Conservation (phyloP, 2,888 invertebrate species). For the Dryadula phaetusa region DNA sequence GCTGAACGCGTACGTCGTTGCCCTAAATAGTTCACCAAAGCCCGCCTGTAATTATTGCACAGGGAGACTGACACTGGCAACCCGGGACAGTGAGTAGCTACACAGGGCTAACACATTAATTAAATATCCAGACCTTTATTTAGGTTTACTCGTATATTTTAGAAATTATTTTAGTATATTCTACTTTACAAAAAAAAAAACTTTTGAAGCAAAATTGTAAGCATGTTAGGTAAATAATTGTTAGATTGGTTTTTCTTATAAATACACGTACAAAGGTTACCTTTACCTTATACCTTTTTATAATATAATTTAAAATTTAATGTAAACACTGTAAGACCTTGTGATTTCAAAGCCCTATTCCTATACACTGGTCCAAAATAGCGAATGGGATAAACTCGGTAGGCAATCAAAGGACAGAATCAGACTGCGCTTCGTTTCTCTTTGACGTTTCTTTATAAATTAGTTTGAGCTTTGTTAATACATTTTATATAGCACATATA, state of each 20-base stretch:
- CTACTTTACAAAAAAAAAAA: too few species aligned
- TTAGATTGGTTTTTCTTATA: too few species aligned
- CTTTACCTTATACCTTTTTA: too few species aligned
- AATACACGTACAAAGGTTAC: too few species aligned
- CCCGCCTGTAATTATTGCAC: constrained; percentile 65
- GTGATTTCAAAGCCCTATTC: constrained; percentile 29
- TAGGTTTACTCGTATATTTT: neutral
- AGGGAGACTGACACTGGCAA: constrained; percentile 52
- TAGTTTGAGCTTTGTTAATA: constrained; percentile 50
- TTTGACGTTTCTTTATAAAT: constrained; percentile 75
- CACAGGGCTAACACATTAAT: constrained; percentile 28
- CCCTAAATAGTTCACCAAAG: constrained; percentile 71
- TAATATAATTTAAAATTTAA: constrained; percentile 2
- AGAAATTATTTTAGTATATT: neutral
- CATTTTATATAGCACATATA: neutral
- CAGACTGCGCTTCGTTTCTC: constrained; percentile 65
- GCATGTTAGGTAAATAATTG: too few species aligned
- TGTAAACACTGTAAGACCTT: neutral
- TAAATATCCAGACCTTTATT: neutral
- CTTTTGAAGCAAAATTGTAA: too few species aligned
- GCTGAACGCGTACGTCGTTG: constrained; percentile 56
- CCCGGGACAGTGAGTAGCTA: neutral
- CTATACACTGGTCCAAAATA: constrained; percentile 58
- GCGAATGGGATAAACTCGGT: constrained; percentile 60
- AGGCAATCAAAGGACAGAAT: constrained; percentile 76